Evolutionary conservation across 2,888 invertebrate species (phyloP), one percentile per base, ranked within the genome.

Genomic region (Xestia c-nigrum): DNA sequence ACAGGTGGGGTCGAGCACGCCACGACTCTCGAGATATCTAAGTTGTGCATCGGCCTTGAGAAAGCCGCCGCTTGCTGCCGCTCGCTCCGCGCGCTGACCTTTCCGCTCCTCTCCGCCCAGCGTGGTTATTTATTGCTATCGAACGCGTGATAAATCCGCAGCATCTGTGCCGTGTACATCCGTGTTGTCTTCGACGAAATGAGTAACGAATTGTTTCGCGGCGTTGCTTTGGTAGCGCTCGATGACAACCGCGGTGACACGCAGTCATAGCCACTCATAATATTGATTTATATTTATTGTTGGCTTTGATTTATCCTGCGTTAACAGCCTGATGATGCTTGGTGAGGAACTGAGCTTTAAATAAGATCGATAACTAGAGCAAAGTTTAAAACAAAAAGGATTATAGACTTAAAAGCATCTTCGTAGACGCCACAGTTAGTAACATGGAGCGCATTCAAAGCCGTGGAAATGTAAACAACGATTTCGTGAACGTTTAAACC

Each of bases 1-100:
- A 91, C 93, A 93, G 93, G 93, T 94, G 94, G 93, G 94, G 94
- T 93, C 93, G 91, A 89, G 81, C 92, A 79, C 88, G 89, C 91
- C 93, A 92, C 93, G 92, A 92, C 88, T 91, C 88, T 89, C 78
- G 85, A 88, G 91, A 88, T 94, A 94, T 94, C 94, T 92, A 93
- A 92, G 90, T 91, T 93, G 92, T 91, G 93, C 90, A 94, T 94
- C 94, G 94, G 94, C 95, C 95, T 95, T 95, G 95, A 93, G 92
- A 91, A 91, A 91, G 92, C 91, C 91, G 92, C 89, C 84, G 87
- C 87, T 74, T 85, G 86, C 85, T 89, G 88, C 92, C 91, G 89
- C 90, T 90, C 90, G 89, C 89, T 89, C 79, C 86, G 88, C 90
- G 84, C 89, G 87, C 88, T 91, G 92, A 91, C 92, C 91, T 95